Conservation (phyloP, 2,113 vertebrate genomes). For the Psephotus haematonotus region DNA sequence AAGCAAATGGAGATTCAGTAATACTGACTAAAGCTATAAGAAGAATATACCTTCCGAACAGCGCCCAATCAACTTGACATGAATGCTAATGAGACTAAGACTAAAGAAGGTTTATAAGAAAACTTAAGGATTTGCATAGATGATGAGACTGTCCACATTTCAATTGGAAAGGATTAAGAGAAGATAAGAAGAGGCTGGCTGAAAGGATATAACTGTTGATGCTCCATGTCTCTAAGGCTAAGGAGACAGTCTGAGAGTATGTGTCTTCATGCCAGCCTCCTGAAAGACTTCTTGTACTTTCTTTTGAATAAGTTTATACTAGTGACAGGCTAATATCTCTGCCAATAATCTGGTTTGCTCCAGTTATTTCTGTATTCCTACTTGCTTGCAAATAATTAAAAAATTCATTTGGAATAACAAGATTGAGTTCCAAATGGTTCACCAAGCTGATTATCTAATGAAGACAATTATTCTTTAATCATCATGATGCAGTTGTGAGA, state of each 20-base stretch:
- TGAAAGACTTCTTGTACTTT: background rate
- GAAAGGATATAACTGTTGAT: background rate
- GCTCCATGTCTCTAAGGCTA: background rate
- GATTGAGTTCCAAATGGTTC: background rate
- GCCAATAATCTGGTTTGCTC: background rate
- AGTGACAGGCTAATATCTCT: background rate
- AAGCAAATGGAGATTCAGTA: background rate
- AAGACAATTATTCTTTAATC: background rate
- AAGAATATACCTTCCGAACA: background rate
- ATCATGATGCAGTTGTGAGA: background rate
- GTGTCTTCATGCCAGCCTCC: background rate
- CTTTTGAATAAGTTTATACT: background rate
- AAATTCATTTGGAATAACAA: background rate
- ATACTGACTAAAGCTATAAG: background rate
- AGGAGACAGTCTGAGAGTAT: background rate
- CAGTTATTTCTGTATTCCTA: background rate
- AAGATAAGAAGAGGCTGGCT: background rate
- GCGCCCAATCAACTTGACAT: background rate
- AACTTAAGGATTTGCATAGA: background rate
- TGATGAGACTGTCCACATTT: background rate
- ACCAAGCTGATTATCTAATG: background rate
- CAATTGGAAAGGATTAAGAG: background rate
- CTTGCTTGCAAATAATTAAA: background rate
- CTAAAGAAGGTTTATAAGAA: background rate
- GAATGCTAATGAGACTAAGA: background rate